Evolutionary conservation across 2,888 invertebrate genomes (phyloP), one percentile per base, ranked within the genome.

Genomic region (Drosophila kambysellisi): DNA sequence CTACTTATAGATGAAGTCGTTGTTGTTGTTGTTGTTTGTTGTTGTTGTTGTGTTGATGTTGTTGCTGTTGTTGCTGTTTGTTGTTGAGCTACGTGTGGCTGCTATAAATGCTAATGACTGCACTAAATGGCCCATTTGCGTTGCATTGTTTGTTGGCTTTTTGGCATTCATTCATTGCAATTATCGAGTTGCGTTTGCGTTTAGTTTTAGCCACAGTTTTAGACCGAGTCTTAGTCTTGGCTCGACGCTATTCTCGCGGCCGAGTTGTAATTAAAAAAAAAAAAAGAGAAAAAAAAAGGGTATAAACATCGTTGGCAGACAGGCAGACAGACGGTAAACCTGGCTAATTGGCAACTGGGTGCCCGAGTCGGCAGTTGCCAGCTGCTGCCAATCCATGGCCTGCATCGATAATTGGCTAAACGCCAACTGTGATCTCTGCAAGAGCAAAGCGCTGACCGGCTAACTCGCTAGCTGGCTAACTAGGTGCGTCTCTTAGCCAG

Each of bases 21-120:
- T 46, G 41, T 51, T 73, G 67, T 8, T 62, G 61, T 59, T 62
- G 51, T 4, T 62, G 50, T 20, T 25, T 46, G 59, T 2, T 63
- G 33, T 57, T 61, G 64, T 15, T n/a, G n/a, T n/a, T n/a, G n/a
- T 52, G 32, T 9, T 61, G 48, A 4, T 41, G 52, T 0, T 59
- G 41, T 7, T 2, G 25, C 56, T 33, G 33, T 11, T 33, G 33
- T 33, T 33, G 39, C 20, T 48, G 64, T 59, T 25, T 60, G 54
- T 41, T 56, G 53, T n/a, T 53, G 58, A 63, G 56, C 66, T 63
- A 82, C 69, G 74, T 77, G 81, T 80, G 84, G 72, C 81, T 74
- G 74, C 81, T 79, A 82, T 83, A 79, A 88, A 83, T 89, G 89
- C 89, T 89, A 86, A 86, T 86, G 88, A 87, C 71, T 84, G 74